phyloP scores from a whole-genome alignment of 2,113 vertebrate genomes.

The Melierax canorus region DNA sequence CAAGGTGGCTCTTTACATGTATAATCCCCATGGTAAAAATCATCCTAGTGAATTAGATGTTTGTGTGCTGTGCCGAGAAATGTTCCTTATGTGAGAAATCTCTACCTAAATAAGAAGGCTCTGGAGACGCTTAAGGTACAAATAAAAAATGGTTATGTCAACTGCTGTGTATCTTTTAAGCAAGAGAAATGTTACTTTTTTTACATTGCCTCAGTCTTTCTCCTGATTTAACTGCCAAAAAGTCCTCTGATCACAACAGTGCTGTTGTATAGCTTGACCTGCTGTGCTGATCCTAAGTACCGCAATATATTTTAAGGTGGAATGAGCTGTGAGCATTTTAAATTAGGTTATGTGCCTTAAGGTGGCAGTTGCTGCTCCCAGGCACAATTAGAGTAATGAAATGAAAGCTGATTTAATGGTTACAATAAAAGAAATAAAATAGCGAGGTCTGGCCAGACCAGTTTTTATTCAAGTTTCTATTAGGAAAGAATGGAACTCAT shows the following conservation, averaged over 20 bases:
- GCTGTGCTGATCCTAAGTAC: conserved; percentile 28
- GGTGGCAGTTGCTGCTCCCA: conserved; percentile 17
- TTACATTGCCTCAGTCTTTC: conserved; percentile 19
- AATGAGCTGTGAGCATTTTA: conserved; percentile 47
- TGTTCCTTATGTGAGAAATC: conserved; percentile 51
- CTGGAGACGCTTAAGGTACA: conserved; percentile 62
- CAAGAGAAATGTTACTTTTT: conserved; percentile 54
- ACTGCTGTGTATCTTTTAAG: conserved; percentile 58
- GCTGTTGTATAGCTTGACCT: conserved; percentile 44
- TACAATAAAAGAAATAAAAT: conserved; percentile 24
- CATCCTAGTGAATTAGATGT: conserved; percentile 60
- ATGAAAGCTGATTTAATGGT: conserved; percentile 4
- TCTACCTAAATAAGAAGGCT: conserved; percentile 62
- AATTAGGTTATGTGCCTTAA: conserved; percentile 25
- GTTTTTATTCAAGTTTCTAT: background rate
- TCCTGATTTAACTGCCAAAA: conserved; percentile 52
- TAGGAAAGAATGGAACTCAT: background rate
- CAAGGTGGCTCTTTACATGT: conserved; percentile 55
- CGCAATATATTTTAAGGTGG: conserved; percentile 64
- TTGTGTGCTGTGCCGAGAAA: conserved; percentile 53
- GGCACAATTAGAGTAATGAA: conserved; percentile 42
- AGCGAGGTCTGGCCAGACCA: background rate
- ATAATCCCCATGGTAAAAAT: conserved; percentile 53
- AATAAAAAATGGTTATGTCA: conserved; percentile 72
- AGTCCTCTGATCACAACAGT: conserved; percentile 46